These are phyloP conservation scores for Hypotaenidia philippensis DNA, from an alignment of 2,797 vertebrate genomes.

Conservation along the genomic window DNA sequence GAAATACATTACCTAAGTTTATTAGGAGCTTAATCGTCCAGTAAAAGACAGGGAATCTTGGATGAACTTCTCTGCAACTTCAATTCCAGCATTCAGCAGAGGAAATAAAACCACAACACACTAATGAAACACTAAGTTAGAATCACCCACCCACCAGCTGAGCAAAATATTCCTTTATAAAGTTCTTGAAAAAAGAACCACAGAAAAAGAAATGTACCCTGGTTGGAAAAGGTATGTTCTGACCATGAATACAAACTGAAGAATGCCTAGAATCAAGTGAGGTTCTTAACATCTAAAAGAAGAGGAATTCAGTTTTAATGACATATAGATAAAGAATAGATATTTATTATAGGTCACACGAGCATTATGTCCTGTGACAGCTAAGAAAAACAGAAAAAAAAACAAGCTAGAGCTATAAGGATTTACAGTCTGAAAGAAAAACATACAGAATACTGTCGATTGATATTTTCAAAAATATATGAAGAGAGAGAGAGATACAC, in stretches of 20 bases:
- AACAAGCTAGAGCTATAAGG: neutral
- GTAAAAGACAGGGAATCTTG: conserved; percentile 36
- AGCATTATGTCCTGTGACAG: neutral
- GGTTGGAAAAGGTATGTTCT: conserved; percentile 2
- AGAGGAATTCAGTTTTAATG: neutral
- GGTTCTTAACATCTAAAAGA: conserved; percentile 23
- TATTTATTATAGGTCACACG: neutral
- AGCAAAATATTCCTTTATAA: conserved; percentile 5
- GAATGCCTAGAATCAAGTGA: neutral
- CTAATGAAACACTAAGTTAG: conserved; percentile 57
- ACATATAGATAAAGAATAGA: neutral
- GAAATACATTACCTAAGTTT: conserved; percentile 51
- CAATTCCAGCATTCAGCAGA: conserved; percentile 35
- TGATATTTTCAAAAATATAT: neutral
- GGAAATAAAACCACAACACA: conserved; percentile 22
- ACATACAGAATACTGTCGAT: neutral
- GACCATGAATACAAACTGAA: conserved; percentile 37
- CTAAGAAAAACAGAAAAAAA: conserved; percentile 36
- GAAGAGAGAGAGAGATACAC: neutral
- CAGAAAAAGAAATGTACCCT: neutral
- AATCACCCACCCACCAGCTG: neutral
- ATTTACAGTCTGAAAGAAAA: neutral
- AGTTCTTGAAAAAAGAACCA: conserved; percentile 17
- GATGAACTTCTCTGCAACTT: conserved; percentile 44
- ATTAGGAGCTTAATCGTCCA: conserved; percentile 19